Base-by-base conservation (phyloP, 2,888 invertebrate genomes). In the Hetaerina titia region DNA sequence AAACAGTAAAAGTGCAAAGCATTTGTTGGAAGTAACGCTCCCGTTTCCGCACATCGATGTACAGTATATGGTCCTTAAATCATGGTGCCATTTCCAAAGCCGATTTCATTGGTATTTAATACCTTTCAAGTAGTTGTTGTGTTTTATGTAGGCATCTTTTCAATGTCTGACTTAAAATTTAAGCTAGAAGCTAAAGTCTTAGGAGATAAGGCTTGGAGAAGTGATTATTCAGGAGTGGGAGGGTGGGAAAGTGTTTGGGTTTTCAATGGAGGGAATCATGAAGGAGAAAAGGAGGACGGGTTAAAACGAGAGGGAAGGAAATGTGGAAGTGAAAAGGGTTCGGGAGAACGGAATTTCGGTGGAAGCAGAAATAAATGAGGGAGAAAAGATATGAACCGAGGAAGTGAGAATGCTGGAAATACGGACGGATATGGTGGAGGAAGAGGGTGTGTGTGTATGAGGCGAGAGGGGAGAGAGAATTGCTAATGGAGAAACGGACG, bases 131-230 rank as follows among this genome's bases (percentile, higher is more conserved):
- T 31, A 31, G 25, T 25, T 81, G 81, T 81, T 8, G 31, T 25
- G 81, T 81, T 81, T 81, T 81, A 81, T 81, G 31, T 31, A 8
- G 15, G 31, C 81, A 81, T 81, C 81, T 81, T 81, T 69, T 81
- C 25, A 81, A 74, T 74, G n/a, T 74, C 69, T 57, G 92, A 22
- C 45, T 22, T 69, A 56, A 69, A 92, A 92, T 92, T 74, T 69
- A 69, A n/a, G 74, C 31, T 92, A 56, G n/a, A 69, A 56, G 92
- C 17, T 15, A 63, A 63, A 60, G 63, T 45, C 90, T 90, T 25
- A 63, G 57, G 56, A 13, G 81, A 81, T 81, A 56, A 45, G 74
- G 69, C 56, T 92, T 56, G 64, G 90, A 56, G 56, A 92, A 92
- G 64, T 92, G 74, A 74, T 92, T 92, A 92, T 69, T 63, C 69